A percentile compares a stretch with the other conserved stretches of the same genome.
These are phyloP conservation scores for Apomyelois bistriatella DNA, from an alignment of 2,888 invertebrate species.

Conservation along the genomic window DNA sequence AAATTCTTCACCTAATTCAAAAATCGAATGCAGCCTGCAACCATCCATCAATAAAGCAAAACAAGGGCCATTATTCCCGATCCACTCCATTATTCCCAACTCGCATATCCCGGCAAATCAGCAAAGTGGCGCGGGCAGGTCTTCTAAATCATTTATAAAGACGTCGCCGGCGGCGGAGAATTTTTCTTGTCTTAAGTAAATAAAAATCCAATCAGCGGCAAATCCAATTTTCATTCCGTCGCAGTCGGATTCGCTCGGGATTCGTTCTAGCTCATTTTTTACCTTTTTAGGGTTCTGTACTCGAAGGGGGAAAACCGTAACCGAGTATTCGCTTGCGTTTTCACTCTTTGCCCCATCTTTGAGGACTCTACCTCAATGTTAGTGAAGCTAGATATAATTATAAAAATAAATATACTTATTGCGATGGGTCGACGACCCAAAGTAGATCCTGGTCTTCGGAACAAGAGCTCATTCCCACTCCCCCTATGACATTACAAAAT, in stretches of 20 bases:
- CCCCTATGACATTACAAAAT: no score
- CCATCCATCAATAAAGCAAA: neutral
- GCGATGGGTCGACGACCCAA: no score
- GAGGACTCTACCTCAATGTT: no score
- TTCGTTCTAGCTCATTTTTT: slow-evolving; percentile 56
- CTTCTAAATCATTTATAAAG: slow-evolving; percentile 74
- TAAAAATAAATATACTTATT: no score
- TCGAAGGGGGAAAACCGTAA: no score
- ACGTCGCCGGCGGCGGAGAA: slow-evolving; percentile 52
- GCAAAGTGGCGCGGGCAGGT: slow-evolving; percentile 35
- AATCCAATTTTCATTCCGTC: slow-evolving; percentile 79
- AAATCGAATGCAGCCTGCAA: neutral
- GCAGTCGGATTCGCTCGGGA: slow-evolving; percentile 65
- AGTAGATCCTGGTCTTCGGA: no score
- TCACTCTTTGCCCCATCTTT: no score
- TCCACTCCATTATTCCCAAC: slow-evolving; percentile 4
- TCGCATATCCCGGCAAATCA: slow-evolving; percentile 42
- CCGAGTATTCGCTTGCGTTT: no score
- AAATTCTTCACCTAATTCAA: neutral
- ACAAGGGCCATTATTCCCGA: neutral
- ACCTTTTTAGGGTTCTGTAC: slow-evolving; percentile 25
- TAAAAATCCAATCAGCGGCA: slow-evolving; percentile 79
- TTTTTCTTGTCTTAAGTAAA: slow-evolving; percentile 80
- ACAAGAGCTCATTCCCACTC: no score
- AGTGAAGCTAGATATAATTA: no score